phyloP scores from a whole-genome alignment of 2,113 vertebrate species.

The Pseudonaja textilis region DNA sequence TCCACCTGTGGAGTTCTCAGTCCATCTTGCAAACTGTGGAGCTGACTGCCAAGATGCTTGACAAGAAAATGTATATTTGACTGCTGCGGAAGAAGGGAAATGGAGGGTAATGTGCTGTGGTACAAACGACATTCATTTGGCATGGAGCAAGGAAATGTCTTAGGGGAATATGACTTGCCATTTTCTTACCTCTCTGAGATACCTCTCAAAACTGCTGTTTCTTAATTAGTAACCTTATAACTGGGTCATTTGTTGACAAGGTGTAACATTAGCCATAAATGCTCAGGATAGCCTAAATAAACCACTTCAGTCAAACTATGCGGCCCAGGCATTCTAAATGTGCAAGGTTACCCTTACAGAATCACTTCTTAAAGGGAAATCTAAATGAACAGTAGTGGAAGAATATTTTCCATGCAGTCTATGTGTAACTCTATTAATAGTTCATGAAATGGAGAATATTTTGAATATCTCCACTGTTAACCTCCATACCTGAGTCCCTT shows the following conservation, averaged over 20 bases:
- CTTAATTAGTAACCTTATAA: background rate
- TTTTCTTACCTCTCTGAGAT: constrained; percentile 35
- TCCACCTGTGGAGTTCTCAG: constrained; percentile 83
- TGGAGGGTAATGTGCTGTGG: constrained; percentile 69
- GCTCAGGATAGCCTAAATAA: background rate
- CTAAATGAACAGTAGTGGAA: background rate
- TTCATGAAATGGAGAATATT: background rate
- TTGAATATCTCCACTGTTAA: background rate
- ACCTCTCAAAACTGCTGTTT: background rate
- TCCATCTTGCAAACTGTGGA: constrained; percentile 79
- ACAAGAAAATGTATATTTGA: constrained; percentile 85
- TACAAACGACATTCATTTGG: constrained; percentile 64
- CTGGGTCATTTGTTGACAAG: background rate
- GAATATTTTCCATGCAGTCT: background rate
- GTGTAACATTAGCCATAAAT: background rate
- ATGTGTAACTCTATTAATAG: background rate
- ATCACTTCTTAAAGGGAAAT: background rate
- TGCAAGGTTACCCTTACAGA: background rate
- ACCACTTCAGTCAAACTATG: background rate
- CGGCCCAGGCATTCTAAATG: background rate
- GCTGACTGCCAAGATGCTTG: constrained; percentile 78
- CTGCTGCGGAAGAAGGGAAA: constrained; percentile 76
- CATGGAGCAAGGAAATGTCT: constrained; percentile 58
- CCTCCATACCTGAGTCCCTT: background rate
- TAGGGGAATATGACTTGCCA: constrained; percentile 44